phyloP scores from a whole-genome alignment of 1,140 invertebrate species.

The Euura lappo region DNA sequence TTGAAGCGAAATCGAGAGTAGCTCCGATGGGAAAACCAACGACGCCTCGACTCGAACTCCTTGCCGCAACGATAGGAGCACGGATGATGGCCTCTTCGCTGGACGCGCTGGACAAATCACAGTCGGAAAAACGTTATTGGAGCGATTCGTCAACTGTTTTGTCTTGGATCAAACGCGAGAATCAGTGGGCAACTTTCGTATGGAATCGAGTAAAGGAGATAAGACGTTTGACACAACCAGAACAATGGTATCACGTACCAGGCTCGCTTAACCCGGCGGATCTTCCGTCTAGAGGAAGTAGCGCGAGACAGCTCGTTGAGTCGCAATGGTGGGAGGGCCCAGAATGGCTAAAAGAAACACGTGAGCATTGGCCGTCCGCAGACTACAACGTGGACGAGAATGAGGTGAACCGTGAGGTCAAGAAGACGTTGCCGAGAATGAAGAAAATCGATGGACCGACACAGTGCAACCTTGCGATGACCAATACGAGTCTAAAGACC shows the following conservation, averaged over 20 bases:
- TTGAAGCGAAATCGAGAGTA: conserved; percentile 51
- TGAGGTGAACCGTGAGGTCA: conserved; percentile 24
- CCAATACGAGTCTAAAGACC: no score
- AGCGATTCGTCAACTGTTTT: conserved; percentile 33
- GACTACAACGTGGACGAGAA: conserved; percentile 20
- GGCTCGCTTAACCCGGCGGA: conserved; percentile 53
- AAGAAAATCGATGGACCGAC: no score
- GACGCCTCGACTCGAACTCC: conserved; percentile 59
- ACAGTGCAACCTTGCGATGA: no score
- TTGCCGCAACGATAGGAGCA: conserved; percentile 50
- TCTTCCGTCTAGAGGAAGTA: conserved; percentile 49
- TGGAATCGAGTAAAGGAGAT: conserved; percentile 39
- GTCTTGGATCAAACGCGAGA: conserved; percentile 28
- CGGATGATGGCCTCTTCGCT: conserved; percentile 38
- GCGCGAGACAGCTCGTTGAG: conserved; percentile 34
- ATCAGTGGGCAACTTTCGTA: conserved; percentile 30
- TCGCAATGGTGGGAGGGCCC: no score
- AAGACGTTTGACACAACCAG: conserved; percentile 23
- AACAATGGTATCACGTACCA: conserved; percentile 44
- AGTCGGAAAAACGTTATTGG: conserved; percentile 16
- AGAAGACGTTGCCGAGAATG: conserved; percentile 13
- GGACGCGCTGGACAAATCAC: conserved; percentile 24
- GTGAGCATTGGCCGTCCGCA: conserved; percentile 42
- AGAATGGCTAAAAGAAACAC: conserved; percentile 45
- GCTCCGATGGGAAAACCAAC: conserved; percentile 51